Conservation (phyloP, 2,888 invertebrate genomes). For the Mamestra brassicae region DNA sequence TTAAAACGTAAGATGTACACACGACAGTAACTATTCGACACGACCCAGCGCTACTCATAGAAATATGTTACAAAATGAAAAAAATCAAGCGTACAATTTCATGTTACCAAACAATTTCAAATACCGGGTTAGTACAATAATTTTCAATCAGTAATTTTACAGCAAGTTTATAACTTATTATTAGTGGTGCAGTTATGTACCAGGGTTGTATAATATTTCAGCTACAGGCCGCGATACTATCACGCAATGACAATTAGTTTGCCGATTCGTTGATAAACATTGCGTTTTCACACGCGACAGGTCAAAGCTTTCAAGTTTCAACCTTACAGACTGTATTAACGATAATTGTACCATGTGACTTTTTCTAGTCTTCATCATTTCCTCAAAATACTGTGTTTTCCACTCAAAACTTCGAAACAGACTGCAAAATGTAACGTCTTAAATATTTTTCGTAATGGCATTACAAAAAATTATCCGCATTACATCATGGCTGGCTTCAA, state of each 20-base stretch:
- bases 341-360: not conserved
- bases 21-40: not conserved
- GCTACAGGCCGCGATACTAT: constrained; percentile 60
- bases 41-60: not conserved
- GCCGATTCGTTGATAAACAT: constrained; percentile 59
- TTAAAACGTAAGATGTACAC: not conserved
- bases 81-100: not conserved
- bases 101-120: constrained; percentile 19
- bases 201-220: constrained; percentile 49
- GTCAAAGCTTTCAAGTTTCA: constrained; percentile 10
- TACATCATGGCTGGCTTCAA: constrained; percentile 22
- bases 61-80: not conserved
- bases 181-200: constrained; percentile 41
- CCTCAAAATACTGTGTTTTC: not conserved
- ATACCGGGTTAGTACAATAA: constrained; percentile 13
- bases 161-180: constrained; percentile 38
- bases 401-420: not conserved
- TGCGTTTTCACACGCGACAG: constrained; percentile 44
- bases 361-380: not conserved
- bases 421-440: not conserved
- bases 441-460: not conserved
- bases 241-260: constrained; percentile 67
- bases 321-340: not conserved
- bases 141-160: constrained; percentile 50
- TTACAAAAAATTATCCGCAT: not conserved